Conservation (phyloP, 2,797 vertebrate species). For the Falco biarmicus region DNA sequence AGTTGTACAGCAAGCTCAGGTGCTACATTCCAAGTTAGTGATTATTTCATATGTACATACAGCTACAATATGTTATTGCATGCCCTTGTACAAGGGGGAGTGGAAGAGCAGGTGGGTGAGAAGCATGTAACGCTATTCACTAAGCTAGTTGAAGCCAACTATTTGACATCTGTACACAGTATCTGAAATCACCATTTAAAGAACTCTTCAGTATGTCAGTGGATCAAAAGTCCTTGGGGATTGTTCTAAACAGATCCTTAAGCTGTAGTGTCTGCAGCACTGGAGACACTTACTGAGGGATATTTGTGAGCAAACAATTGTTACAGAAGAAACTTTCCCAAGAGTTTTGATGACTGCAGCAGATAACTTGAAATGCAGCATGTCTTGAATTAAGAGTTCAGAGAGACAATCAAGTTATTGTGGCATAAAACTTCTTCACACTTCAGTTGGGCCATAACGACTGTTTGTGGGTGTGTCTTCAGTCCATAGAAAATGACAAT, state of each 20-base stretch:
- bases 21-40: neutral
- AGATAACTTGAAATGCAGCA: neutral
- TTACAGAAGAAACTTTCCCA: neutral
- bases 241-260: neutral
- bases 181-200: neutral
- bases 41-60: neutral
- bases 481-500: neutral
- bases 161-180: neutral
- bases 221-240: neutral
- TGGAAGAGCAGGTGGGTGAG: neutral
- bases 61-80: neutral
- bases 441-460: neutral
- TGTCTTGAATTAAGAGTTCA: neutral
- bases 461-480: neutral
- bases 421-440: neutral
- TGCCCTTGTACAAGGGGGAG: neutral
- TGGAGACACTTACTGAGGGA: neutral
- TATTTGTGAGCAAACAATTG: neutral
- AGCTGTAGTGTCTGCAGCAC: neutral
- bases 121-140: neutral
- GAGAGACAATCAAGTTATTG: neutral
- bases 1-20: neutral
- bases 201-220: neutral
- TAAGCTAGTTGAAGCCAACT: neutral
- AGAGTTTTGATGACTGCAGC: neutral